Base-by-base conservation (phyloP, 2,797 vertebrate species). In the Rhinoraja longicauda region DNA sequence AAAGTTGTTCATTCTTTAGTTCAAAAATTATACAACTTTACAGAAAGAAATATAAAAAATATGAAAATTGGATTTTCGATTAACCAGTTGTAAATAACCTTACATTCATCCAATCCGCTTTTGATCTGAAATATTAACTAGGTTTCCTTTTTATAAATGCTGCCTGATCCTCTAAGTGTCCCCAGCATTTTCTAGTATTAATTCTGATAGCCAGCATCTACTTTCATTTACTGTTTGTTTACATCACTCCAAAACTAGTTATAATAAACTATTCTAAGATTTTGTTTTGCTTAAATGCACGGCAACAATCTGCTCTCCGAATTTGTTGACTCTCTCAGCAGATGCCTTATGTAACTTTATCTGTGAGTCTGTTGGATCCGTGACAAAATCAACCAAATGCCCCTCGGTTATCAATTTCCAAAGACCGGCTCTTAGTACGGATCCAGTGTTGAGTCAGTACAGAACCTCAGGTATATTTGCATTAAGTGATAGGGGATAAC, bases 21-120 rank as follows among this genome's bases (percentile, higher is more conserved):
- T 90, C 36, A 90, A 70, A 84, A 90, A 36, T 90, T 70, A 15
- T 67, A 70, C 86, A 90, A 90, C 32, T 90, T 90, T 64, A 90
- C 62, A 90, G 88, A 21, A 90, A 90, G 53, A 70, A 24, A 90
- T 24, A 70, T 70, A 64, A 32, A 36, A 70, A 70, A 90, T 24
- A 90, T 70, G 86, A 32, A 36, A 70, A 70, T 36, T 67, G 88
- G 64, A 39, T 67, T 82, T 7, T 79, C 77, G 79, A 36, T 77
- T 36, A 12, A 36, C 76, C 76, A 4, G 76, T 77, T 36, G 39
- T 39, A 79, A 32, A 86, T 39, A 19, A 39, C 62, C 29, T 86
- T 86, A 62, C 57, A 86, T 86, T 86, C 62, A 73, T 6, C 70
- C 70, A 73, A 21, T 24, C 21, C 24, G 70, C 73, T 21, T 73